Evolutionary conservation across 2,888 invertebrate species (phyloP).

Genomic region (Sthenelais limicola): DNA sequence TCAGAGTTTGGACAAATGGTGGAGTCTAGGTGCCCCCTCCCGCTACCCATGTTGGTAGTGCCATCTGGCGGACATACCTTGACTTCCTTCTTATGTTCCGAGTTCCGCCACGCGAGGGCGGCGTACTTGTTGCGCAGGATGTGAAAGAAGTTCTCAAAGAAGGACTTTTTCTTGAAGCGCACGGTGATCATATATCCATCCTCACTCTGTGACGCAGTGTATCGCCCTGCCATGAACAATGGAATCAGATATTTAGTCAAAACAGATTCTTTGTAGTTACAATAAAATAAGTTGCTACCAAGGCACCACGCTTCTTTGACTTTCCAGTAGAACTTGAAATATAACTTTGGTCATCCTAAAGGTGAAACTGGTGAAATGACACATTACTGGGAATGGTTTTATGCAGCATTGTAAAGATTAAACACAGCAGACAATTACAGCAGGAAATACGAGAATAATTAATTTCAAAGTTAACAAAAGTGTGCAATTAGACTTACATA

Average conservation of each 20-base stretch:
- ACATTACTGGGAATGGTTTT: too few species aligned
- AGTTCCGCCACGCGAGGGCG: conserved; percentile 34
- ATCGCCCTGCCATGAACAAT: conserved; percentile 31
- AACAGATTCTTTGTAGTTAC: too few species aligned
- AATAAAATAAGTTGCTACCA: neutral
- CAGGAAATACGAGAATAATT: too few species aligned
- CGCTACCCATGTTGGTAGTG: neutral
- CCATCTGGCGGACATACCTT: conserved; percentile 2
- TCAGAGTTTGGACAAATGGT: neutral
- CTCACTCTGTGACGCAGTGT: conserved; percentile 35
- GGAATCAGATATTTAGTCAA: neutral
- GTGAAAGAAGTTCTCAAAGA: conserved; percentile 25
- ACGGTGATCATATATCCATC: conserved; percentile 45
- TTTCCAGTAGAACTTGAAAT: too few species aligned
- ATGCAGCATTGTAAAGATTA: too few species aligned
- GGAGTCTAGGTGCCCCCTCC: neutral
- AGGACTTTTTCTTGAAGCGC: conserved; percentile 33
- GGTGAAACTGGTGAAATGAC: too few species aligned
- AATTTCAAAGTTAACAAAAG: too few species aligned
- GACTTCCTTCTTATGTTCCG: conserved; percentile 2
- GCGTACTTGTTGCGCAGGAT: conserved; percentile 24
- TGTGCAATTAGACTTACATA: too few species aligned
- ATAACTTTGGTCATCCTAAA: too few species aligned
- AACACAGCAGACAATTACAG: too few species aligned
- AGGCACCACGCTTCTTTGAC: neutral